These are phyloP conservation scores for Pyrgilauda ruficollis DNA, from an alignment of 2,113 vertebrate genomes.

Conservation along the genomic window DNA sequence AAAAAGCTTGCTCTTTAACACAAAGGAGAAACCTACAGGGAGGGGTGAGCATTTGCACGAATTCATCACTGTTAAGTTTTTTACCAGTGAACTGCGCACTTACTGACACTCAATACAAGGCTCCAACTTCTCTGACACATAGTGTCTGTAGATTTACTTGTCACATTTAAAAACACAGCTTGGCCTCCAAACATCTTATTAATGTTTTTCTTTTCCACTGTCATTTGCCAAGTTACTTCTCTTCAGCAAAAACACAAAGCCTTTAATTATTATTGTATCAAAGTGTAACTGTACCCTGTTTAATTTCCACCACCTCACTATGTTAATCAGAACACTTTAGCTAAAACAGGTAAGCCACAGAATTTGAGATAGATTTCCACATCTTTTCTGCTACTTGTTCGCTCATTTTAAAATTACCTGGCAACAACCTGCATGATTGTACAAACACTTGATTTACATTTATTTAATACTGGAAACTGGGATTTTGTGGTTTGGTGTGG, in stretches of 20 bases:
- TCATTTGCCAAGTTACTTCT: background rate
- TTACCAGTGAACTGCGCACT: background rate
- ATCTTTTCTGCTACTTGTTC: conserved; percentile 9
- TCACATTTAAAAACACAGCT: background rate
- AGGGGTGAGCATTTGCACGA: background rate
- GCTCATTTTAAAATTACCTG: background rate
- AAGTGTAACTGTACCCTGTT: background rate
- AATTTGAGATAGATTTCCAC: background rate
- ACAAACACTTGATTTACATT: background rate
- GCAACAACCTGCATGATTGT: background rate
- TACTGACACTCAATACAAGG: background rate
- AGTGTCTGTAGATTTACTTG: background rate
- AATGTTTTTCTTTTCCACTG: background rate
- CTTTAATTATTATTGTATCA: background rate
- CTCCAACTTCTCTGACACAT: background rate
- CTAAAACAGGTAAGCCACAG: background rate
- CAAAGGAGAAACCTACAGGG: background rate
- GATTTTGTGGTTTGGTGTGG: background rate
- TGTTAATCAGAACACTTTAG: background rate
- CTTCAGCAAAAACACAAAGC: background rate
- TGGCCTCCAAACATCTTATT: background rate
- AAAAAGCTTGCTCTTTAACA: background rate
- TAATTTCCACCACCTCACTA: background rate
- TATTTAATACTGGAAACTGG: background rate
- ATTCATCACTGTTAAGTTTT: background rate